Evolutionary conservation across 2,888 invertebrate species (phyloP), one percentile per base, ranked within the genome.

Genomic region (Loripinus fragilis): DNA sequence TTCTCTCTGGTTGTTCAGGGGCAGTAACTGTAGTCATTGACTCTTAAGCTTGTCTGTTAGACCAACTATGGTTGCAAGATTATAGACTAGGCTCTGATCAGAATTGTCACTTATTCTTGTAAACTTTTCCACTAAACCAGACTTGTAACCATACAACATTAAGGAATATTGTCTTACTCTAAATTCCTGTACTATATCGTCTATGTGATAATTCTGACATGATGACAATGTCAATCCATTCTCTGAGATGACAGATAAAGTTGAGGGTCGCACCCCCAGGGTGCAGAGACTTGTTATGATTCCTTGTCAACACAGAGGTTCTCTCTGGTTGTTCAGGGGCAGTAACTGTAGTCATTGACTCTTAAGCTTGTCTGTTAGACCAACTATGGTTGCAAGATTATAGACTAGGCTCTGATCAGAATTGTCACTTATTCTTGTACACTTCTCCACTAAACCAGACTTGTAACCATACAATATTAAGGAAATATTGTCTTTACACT

Each of bases 141-240:
- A n/a, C n/a, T n/a, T n/a, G n/a, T n/a, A n/a, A n/a, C n/a, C n/a
- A n/a, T n/a, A n/a, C n/a, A n/a, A n/a, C n/a, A n/a, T n/a, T n/a
- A n/a, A n/a, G n/a, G n/a, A n/a, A n/a, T n/a, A n/a, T n/a, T n/a
- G n/a, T n/a, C n/a, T n/a, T n/a, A n/a, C n/a, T n/a, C n/a, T n/a
- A n/a, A n/a, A n/a, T n/a, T n/a, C n/a, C n/a, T n/a, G n/a, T n/a
- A n/a, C n/a, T n/a, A n/a, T n/a, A n/a, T n/a, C n/a, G n/a, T n/a
- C n/a, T n/a, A n/a, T n/a, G n/a, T n/a, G n/a, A n/a, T n/a, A n/a
- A 33, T 33, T 60, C 33, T 60, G 74, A 81, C 17, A 75, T 81
- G 81, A 81, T 81, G 81, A 81, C 72, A 78, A 75, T 75, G 77
- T 81, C 78, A 80, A 81, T 81, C 81, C 81, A 81, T 81, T 81